Percentiles rank a stretch among this genome's conserved stretches.
Evolutionary conservation across 2,113 vertebrate genomes (phyloP).

Genomic region (Cyphotilapia sp.): DNA sequence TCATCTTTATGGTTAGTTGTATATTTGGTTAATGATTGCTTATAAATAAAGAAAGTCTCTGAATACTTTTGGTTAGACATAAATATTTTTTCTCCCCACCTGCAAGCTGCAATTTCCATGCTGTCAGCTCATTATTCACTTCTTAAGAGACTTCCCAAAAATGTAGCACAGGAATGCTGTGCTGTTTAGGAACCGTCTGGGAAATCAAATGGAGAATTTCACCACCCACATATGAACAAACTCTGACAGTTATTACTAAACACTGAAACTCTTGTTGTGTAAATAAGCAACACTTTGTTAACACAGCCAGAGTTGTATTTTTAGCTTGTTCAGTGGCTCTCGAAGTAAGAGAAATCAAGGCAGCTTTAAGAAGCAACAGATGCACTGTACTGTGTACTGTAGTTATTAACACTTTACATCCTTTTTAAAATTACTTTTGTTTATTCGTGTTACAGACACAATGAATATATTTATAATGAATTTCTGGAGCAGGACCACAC

Average conservation of each 20-base stretch:
- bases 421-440: neutral
- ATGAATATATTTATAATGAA: neutral
- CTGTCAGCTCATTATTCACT: neutral
- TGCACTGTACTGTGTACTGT: neutral
- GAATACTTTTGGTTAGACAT: neutral
- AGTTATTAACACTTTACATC: neutral
- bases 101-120: neutral
- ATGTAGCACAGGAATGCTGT: neutral
- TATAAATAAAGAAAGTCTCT: neutral
- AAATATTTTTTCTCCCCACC: neutral
- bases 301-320: neutral
- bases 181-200: neutral
- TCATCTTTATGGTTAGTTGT: neutral
- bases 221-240: neutral
- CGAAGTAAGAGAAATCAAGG: neutral
- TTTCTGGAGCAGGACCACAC: neutral
- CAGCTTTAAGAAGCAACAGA: neutral
- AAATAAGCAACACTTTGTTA: neutral
- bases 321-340: neutral
- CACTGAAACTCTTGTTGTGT: neutral
- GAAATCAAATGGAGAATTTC: neutral
- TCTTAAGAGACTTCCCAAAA: neutral
- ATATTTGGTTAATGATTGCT: neutral
- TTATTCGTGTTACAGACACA: neutral
- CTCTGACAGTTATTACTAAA: neutral